phyloP scores from a whole-genome alignment of 92 coral and sea anemone genomes.

The Umimayanthus kanabou region DNA sequence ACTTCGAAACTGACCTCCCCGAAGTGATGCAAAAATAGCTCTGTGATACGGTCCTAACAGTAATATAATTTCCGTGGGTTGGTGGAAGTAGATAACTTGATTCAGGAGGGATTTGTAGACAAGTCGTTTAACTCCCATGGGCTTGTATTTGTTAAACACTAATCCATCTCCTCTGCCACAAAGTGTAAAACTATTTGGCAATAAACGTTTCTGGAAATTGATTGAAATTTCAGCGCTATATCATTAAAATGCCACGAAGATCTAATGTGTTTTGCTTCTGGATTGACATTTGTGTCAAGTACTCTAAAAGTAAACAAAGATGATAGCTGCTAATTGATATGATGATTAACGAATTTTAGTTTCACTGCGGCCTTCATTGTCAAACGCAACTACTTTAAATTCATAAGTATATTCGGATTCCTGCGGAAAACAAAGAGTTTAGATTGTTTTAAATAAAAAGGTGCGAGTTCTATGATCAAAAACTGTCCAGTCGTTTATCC shows the following conservation, averaged over 20 bases:
- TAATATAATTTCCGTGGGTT: background rate
- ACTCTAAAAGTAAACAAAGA: slow-evolving; percentile 6
- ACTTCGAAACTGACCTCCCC: background rate
- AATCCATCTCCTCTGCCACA: background rate
- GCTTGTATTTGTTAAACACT: background rate
- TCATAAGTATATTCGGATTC: background rate
- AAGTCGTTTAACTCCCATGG: slow-evolving; percentile 27
- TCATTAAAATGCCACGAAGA: slow-evolving; percentile 23
- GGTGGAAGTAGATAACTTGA: background rate
- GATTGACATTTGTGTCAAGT: slow-evolving; percentile 24
- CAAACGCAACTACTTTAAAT: background rate
- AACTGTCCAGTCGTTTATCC: background rate
- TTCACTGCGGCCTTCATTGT: background rate
- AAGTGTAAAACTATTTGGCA: background rate
- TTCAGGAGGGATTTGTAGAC: slow-evolving; percentile 30
- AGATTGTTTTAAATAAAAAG: too few species aligned
- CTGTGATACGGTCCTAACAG: background rate
- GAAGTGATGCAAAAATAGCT: slow-evolving; percentile 4
- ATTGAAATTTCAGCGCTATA: slow-evolving; percentile 16
- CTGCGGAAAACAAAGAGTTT: background rate
- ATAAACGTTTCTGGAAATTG: slow-evolving; percentile 1
- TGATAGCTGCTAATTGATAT: slow-evolving; percentile 10
- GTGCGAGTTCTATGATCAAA: background rate
- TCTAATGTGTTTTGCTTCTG: background rate
- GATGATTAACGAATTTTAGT: background rate